A percentile compares a stretch with the other conserved stretches of the same genome.
phyloP scores from a whole-genome alignment of 2,113 vertebrate species.

The Odocoileus hemionus region DNA sequence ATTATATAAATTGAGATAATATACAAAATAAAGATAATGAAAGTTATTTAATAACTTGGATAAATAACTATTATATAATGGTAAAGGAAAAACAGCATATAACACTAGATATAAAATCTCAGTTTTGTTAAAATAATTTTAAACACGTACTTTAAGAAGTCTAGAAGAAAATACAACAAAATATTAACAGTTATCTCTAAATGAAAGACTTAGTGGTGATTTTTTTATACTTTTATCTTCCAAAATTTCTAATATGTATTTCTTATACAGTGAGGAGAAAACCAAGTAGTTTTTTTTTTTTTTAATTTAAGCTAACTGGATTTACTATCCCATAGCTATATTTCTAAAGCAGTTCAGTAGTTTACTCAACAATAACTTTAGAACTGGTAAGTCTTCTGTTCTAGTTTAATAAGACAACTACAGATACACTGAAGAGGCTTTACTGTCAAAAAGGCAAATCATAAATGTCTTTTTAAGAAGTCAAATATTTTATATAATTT shows the following conservation, averaged over 20 bases:
- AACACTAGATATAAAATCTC: background rate
- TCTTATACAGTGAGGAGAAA: background rate
- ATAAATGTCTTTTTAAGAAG: background rate
- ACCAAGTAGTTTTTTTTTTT: background rate
- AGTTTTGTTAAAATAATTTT: constrained; percentile 15
- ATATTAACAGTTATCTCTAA: background rate
- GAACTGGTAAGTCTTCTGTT: background rate
- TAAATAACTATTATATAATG: background rate
- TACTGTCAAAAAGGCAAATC: constrained; percentile 5
- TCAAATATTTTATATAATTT: background rate
- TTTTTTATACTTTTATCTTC: background rate
- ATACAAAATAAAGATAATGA: background rate
- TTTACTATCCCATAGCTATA: background rate
- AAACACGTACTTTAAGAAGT: background rate
- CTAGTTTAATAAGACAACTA: background rate
- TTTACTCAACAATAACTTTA: background rate
- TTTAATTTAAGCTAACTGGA: background rate
- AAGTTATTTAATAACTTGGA: background rate
- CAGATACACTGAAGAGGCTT: background rate
- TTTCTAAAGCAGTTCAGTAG: background rate
- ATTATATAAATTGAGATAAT: background rate
- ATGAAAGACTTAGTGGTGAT: background rate
- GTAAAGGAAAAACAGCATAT: background rate
- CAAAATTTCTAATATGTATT: background rate
- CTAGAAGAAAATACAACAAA: background rate